These are phyloP conservation scores for Falco rusticolus DNA, from an alignment of 2,797 vertebrate genomes.

Conservation along the genomic window DNA sequence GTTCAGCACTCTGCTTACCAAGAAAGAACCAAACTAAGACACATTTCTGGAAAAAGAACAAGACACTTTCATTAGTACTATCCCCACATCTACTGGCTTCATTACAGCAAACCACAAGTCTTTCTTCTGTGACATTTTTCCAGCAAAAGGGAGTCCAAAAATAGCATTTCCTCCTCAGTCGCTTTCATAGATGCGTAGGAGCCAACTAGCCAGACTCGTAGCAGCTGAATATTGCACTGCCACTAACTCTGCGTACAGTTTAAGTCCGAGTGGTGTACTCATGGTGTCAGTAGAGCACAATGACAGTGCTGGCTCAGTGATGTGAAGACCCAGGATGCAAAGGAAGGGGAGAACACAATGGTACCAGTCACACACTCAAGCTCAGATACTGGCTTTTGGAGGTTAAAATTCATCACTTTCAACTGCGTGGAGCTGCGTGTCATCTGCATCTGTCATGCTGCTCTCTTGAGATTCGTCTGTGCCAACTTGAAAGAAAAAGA, in stretches of 20 bases:
- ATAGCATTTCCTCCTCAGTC: conserved; percentile 70
- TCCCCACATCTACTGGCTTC: conserved; percentile 71
- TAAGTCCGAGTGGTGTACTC: conserved; percentile 63
- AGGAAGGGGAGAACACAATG: conserved; percentile 74
- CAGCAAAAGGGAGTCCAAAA: conserved; percentile 73
- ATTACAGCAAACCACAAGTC: conserved; percentile 74
- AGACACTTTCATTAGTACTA: conserved; percentile 76
- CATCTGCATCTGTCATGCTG: conserved; percentile 97
- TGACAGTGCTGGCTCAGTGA: conserved; percentile 73
- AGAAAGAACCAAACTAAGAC: conserved; percentile 80
- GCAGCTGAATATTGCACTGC: conserved; percentile 78
- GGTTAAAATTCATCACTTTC: conserved; percentile 96
- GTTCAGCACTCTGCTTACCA: conserved; percentile 76
- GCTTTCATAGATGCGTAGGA: conserved; percentile 62
- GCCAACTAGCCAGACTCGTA: conserved; percentile 69
- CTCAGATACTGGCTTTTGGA: conserved; percentile 63
- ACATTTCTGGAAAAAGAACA: conserved; percentile 74
- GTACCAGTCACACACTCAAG: conserved; percentile 74
- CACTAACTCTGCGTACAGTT: conserved; percentile 69
- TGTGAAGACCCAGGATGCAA: conserved; percentile 68
- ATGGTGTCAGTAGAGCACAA: conserved; percentile 58
- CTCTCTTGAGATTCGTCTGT: conserved; percentile 93
- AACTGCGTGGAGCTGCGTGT: conserved; percentile 94
- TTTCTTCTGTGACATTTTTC: conserved; percentile 78
- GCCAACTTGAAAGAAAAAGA: conserved; percentile 75